Percentiles rank a stretch among this genome's conserved stretches.
Evolutionary conservation across 2,113 vertebrate species (phyloP).

Genomic region (Myotis yumanensis): DNA sequence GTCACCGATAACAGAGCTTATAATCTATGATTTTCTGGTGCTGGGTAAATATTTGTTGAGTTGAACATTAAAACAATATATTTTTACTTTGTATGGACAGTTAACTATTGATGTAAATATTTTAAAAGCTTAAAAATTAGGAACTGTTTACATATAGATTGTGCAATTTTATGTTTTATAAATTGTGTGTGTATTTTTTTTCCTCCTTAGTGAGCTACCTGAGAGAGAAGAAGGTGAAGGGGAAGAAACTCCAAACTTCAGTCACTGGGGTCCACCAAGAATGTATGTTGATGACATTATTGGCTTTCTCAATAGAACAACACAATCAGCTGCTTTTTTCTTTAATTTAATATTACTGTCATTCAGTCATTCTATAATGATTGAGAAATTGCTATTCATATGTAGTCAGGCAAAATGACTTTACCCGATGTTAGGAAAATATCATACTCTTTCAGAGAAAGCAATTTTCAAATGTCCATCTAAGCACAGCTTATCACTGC

Average conservation of each 20-base stretch:
- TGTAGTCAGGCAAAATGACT: neutral
- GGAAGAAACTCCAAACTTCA: conserved; percentile 95
- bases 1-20: neutral
- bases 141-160: neutral
- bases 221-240: conserved; percentile 98
- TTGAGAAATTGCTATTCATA: neutral
- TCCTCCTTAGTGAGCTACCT: conserved; percentile 89
- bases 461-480: neutral
- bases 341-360: neutral
- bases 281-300: conserved; percentile 82
- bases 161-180: neutral
- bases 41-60: neutral
- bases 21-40: neutral
- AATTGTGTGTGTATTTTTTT: conserved; percentile 2
- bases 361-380: neutral
- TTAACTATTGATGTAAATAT: neutral
- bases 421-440: neutral
- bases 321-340: neutral
- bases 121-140: conserved; percentile 40
- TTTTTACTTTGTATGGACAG: neutral
- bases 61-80: neutral
- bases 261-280: conserved; percentile 96
- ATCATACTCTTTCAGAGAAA: neutral
- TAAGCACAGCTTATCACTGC: neutral
- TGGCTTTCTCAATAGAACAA: conserved; percentile 20